These are phyloP conservation scores for Cotesia glomerata DNA, from an alignment of 1,140 invertebrate species.

Conservation along the genomic window DNA sequence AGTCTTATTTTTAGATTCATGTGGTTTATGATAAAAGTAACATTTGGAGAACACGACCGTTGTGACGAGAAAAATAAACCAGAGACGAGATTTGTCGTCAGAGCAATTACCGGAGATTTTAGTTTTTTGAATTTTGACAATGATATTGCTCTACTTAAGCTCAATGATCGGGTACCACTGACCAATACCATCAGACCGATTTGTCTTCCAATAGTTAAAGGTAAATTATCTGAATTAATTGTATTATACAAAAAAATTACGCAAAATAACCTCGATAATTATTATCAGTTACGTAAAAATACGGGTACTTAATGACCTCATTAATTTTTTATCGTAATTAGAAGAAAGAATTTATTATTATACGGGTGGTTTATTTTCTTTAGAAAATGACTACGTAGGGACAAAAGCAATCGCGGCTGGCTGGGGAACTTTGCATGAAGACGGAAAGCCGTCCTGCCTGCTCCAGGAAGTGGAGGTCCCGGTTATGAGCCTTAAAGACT, in stretches of 20 bases:
- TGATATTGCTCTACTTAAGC: constrained; percentile 80
- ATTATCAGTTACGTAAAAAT: not conserved
- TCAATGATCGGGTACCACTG: constrained; percentile 78
- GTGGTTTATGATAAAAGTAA: constrained; percentile 90
- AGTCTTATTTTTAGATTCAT: constrained; percentile 74
- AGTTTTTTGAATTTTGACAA: constrained; percentile 84
- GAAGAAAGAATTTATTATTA: not conserved
- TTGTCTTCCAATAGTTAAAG: constrained; percentile 73
- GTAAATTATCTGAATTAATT: constrained; percentile 54
- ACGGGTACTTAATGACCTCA: not conserved
- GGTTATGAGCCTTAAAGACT: constrained; percentile 78
- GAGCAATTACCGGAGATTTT: constrained; percentile 78
- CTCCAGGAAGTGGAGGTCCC: constrained; percentile 84
- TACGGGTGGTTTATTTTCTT: constrained; percentile 4
- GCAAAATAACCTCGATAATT: constrained; percentile 17
- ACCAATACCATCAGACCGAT: constrained; percentile 78
- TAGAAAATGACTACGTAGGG: constrained; percentile 74
- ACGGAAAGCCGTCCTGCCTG: constrained; percentile 79
- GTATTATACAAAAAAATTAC: constrained; percentile 13
- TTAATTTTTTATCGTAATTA: no score
- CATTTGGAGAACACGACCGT: constrained; percentile 83
- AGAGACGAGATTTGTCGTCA: constrained; percentile 77
- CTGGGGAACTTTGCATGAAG: constrained; percentile 84
- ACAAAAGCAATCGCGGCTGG: constrained; percentile 76
- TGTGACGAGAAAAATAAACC: constrained; percentile 73